These are phyloP conservation scores for Dryoscopus gambensis DNA, from an alignment of 2,113 vertebrate species.

Conservation along the genomic window DNA sequence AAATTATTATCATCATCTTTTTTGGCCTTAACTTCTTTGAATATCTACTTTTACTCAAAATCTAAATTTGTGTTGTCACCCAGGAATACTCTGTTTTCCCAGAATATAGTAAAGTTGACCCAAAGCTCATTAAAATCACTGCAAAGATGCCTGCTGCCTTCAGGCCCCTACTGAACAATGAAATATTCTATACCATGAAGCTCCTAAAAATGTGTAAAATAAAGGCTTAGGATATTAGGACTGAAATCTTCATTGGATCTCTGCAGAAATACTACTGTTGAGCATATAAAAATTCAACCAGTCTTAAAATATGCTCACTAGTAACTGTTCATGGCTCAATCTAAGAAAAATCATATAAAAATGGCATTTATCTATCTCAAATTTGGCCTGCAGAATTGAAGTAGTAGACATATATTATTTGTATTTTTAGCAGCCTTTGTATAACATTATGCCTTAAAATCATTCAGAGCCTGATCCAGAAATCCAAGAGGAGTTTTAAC, in stretches of 20 bases:
- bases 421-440: background rate
- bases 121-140: background rate
- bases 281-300: background rate
- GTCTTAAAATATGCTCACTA: background rate
- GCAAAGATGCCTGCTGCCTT: background rate
- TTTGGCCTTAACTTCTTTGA: background rate
- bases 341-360: background rate
- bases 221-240: background rate
- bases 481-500: background rate
- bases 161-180: background rate
- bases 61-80: background rate
- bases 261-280: background rate
- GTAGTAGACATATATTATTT: background rate
- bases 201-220: background rate
- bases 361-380: background rate
- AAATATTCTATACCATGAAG: background rate
- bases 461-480: background rate
- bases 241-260: background rate
- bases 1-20: background rate
- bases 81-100: background rate
- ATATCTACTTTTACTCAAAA: background rate
- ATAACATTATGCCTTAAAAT: background rate
- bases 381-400: background rate
- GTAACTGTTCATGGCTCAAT: background rate
- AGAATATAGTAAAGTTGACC: background rate